These are phyloP conservation scores for Drosophila arizonae DNA, from an alignment of 1,140 invertebrate species.

Conservation along the genomic window DNA sequence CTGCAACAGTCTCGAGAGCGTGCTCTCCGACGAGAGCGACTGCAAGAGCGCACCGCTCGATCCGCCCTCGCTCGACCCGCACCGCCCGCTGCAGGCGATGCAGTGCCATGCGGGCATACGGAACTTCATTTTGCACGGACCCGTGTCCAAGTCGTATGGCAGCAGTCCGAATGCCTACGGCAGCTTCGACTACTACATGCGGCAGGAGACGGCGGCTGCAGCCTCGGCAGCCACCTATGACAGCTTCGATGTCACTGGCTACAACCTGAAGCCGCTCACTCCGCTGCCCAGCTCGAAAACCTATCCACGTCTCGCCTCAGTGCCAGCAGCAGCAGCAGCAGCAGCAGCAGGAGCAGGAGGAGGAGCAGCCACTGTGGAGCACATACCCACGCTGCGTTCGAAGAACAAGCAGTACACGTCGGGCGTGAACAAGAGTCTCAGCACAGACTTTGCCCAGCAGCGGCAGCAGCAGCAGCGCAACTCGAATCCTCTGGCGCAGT, in stretches of 20 bases:
- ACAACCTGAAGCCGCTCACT: constrained; percentile 67
- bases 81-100: constrained; percentile 46
- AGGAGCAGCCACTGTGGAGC: constrained; percentile 38
- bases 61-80: constrained; percentile 86
- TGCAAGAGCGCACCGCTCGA: constrained; percentile 90
- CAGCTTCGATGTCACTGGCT: constrained; percentile 77
- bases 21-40: constrained; percentile 90
- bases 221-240: constrained; percentile 49
- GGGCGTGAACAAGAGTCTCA: constrained; percentile 77
- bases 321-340: background rate
- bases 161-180: constrained; percentile 85
- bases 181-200: constrained; percentile 82
- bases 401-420: constrained; percentile 81
- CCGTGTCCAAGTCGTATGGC: constrained; percentile 85
- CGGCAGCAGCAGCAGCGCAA: constrained; percentile 69
- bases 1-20: constrained; percentile 91
- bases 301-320: constrained; percentile 65
- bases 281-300: constrained; percentile 74
- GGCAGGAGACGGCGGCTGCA: constrained; percentile 47
- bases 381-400: constrained; percentile 73
- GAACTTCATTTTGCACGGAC: constrained; percentile 76
- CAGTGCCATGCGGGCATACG: constrained; percentile 75
- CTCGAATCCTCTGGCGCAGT: constrained; percentile 69
- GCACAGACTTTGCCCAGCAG: constrained; percentile 80
- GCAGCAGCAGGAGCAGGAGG: too few relatives aligned